Base-by-base conservation (phyloP, 37 sponge, comb jelly and placozoan species). In the Hexactinellida sp. region DNA sequence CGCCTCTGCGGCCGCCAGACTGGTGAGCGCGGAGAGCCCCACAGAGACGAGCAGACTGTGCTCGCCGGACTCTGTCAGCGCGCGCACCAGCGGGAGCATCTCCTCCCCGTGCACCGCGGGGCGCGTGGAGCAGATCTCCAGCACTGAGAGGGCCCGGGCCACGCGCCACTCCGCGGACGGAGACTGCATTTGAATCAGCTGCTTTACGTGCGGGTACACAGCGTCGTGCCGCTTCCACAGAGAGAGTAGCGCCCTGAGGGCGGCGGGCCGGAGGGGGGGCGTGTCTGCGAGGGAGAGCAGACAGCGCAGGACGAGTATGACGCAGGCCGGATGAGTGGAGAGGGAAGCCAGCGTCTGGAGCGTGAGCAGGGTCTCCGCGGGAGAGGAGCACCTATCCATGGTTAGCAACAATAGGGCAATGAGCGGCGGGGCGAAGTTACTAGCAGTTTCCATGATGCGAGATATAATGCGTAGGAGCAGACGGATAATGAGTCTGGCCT, bases 291-390 rank as follows among this genome's bases (percentile, higher is more conserved):
- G 76, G 34, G 76, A 63, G 76, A 63, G 76, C 28, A 63, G 76
- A 28, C 19, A 63, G 76, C 76, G 76, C 1, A 63, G 76, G 3
- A 63, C 28, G 5, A 63, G 25, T 25, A 63, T 10, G 34, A 63
- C 76, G 13, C 76, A 63, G 76, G 76, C 76, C 5, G 76, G 76
- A n/a, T 63, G 76, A 3, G 76, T 63, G 76, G 76, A 63, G 76
- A 63, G 76, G 34, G 76, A 32, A 7, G 76, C 3, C 5, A 63
- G 25, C 3, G 76, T 63, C 19, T 63, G 76, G 28, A 63, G 76
- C 5, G 76, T 63, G 25, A 32, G 76, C 5, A 23, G 19, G 25
- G 34, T 23, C 25, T 25, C 28, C 34, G 3, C 76, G 5, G 76
- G 76, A 63, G 3, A 28, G 3, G 76, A n/a, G 76, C 76, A 32